Evolutionary conservation across 2,888 invertebrate species (phyloP).

Genomic region (Gastrophysa polygoni): DNA sequence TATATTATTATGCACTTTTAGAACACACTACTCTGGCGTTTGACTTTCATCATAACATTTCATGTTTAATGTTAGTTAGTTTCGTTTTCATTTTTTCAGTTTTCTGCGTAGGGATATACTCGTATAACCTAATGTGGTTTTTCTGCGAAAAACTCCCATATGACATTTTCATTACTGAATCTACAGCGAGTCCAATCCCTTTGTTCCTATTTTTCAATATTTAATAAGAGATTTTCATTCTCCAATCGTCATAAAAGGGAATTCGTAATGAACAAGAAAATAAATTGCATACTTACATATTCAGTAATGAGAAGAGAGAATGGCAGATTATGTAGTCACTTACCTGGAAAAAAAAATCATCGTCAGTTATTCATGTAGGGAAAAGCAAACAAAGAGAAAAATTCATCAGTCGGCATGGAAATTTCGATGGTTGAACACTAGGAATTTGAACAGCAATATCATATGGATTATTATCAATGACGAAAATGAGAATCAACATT

Average conservation of each 20-base stretch:
- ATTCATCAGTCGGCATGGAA: background rate
- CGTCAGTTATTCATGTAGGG: background rate
- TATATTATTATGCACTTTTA: too few relatives aligned
- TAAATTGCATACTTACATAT: slow-evolving; percentile 31
- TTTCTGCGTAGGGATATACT: too few relatives aligned
- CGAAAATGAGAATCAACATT: too few relatives aligned
- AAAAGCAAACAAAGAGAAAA: slow-evolving; percentile 8
- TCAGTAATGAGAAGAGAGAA: slow-evolving; percentile 22
- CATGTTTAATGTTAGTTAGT: too few relatives aligned
- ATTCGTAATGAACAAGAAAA: slow-evolving; percentile 26
- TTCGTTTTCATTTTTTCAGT: too few relatives aligned
- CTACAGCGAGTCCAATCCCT: slow-evolving; percentile 17
- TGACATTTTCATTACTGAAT: background rate
- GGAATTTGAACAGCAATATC: too few relatives aligned
- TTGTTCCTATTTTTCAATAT: slow-evolving; percentile 29
- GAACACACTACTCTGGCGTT: too few relatives aligned
- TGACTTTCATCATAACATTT: too few relatives aligned
- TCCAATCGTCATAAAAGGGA: slow-evolving; percentile 26
- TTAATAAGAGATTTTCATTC: slow-evolving; percentile 23
- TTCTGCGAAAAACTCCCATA: too few relatives aligned
- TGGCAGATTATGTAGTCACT: slow-evolving; percentile 25
- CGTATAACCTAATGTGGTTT: too few relatives aligned
- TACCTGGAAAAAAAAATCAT: slow-evolving; percentile 29
- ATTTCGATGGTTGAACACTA: too few relatives aligned
- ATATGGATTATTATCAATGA: too few relatives aligned